Evolutionary conservation across 92 coral and sea anemone species (phyloP), one percentile per base, ranked within the genome.

Genomic region (Phenganax subtilis): DNA sequence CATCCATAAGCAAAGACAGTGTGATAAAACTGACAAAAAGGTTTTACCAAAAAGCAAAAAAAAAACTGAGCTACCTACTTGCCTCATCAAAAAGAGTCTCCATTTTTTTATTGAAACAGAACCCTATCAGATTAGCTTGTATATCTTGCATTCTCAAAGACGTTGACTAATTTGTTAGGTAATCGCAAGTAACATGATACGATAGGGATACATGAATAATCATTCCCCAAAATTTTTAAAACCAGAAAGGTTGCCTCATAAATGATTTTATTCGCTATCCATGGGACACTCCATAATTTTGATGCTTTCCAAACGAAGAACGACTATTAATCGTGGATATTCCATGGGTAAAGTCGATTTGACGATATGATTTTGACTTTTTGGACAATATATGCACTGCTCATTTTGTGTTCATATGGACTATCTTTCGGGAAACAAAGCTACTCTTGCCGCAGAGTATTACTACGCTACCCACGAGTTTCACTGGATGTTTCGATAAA

Each of bases 111-210:
- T 61, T 61, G 67, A 3, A 14, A 61, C 28, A 2, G 15, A 61
- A 5, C 25, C 8, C 25, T 15, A 61, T 7, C 15, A 61, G 67
- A 61, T 14, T 27, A 2, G 51, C 72, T 9, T 10, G 16, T 30
- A 25, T 27, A 25, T 29, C 72, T n/a, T 68, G 7, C 17, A 10
- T 3, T 68, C 29, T 68, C 70, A 30, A 7, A 64, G 20, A 14
- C 20, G 16, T 59, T n/a, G 65, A 64, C 30, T 64, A 20, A 64
- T 68, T 68, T 29, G 53, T 68, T 68, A 31, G 14, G 72, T 37
- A 11, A 68, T 53, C 73, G 73, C 53, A 28, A 9, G 73, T 68
- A 68, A 68, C 47, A 30, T 30, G 73, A 68, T 68, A 14, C 73
- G 73, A 68, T 20, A 20, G 25, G 25, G 25, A 20, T 17, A 64